These are phyloP conservation scores for Xylota sylvarum DNA, from an alignment of 2,888 invertebrate species.

Conservation along the genomic window DNA sequence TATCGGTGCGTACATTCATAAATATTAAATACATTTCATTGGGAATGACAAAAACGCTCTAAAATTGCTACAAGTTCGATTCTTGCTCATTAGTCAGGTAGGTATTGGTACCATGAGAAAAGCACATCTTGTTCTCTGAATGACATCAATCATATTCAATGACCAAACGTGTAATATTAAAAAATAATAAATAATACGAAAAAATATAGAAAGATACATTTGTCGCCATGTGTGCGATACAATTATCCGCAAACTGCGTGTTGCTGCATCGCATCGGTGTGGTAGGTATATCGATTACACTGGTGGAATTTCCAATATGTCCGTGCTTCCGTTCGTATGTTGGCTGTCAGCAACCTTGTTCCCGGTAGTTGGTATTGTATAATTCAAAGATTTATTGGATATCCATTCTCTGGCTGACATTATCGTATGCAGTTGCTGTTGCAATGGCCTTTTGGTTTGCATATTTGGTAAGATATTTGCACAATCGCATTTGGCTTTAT, in stretches of 20 bases:
- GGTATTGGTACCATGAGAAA: slow-evolving; percentile 30
- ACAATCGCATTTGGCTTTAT: slow-evolving; percentile 25
- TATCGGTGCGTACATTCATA: slow-evolving; percentile 8
- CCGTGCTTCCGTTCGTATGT: slow-evolving; percentile 62
- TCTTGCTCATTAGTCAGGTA: slow-evolving; percentile 8
- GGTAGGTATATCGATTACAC: slow-evolving; percentile 46
- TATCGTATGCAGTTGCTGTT: slow-evolving; percentile 31
- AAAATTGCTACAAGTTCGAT: neutral
- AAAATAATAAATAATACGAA: neutral
- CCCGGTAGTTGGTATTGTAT: slow-evolving; percentile 7
- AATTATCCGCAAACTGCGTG: slow-evolving; percentile 42
- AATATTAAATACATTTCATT: slow-evolving; percentile 14
- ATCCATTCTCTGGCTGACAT: slow-evolving; percentile 42
- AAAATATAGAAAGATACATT: slow-evolving; percentile 57
- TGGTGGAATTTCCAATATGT: slow-evolving; percentile 61
- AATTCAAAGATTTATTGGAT: slow-evolving; percentile 58
- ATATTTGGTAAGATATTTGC: slow-evolving; percentile 71
- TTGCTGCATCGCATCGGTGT: slow-evolving; percentile 70
- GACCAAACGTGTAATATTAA: slow-evolving; percentile 44
- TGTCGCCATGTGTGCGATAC: slow-evolving; percentile 51
- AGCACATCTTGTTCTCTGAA: slow-evolving; percentile 39
- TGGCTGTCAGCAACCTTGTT: slow-evolving; percentile 52
- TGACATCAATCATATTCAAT: slow-evolving; percentile 69
- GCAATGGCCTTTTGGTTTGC: slow-evolving; percentile 61
- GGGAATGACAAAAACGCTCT: slow-evolving; percentile 3